phyloP scores from a whole-genome alignment of 2,888 invertebrate genomes.

The Myathropa florea region DNA sequence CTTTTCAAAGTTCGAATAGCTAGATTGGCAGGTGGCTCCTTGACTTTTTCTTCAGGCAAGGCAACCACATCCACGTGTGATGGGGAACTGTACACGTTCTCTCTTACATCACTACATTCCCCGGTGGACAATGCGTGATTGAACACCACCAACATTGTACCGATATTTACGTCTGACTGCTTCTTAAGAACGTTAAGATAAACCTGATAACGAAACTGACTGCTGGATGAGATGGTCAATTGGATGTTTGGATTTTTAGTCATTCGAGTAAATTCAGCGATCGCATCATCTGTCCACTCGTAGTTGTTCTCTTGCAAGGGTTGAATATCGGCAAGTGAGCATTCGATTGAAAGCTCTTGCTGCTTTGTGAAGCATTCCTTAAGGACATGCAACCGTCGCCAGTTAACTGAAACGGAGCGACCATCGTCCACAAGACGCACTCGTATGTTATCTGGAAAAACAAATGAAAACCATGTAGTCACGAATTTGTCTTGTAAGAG shows the following conservation, averaged over 20 bases:
- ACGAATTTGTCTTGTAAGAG: too few species aligned
- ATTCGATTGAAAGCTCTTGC: slow-evolving; percentile 75
- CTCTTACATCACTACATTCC: slow-evolving; percentile 54
- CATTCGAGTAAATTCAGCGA: slow-evolving; percentile 78
- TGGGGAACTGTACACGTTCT: neutral
- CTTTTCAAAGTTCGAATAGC: slow-evolving; percentile 63
- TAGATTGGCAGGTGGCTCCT: neutral
- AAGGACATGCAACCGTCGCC: slow-evolving; percentile 82
- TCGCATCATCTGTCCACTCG: slow-evolving; percentile 79
- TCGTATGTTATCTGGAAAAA: slow-evolving; percentile 72
- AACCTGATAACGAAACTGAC: slow-evolving; percentile 77
- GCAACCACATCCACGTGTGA: slow-evolving; percentile 1
- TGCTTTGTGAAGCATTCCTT: slow-evolving; percentile 73
- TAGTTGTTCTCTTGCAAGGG: slow-evolving; percentile 77
- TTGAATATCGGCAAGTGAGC: slow-evolving; percentile 80
- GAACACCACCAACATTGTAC: slow-evolving; percentile 81
- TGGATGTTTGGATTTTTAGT: slow-evolving; percentile 77
- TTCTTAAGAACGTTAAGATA: slow-evolving; percentile 79
- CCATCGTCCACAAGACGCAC: slow-evolving; percentile 84
- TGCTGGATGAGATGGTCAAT: slow-evolving; percentile 77
- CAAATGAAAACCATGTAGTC: neutral
- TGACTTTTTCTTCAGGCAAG: slow-evolving; percentile 21
- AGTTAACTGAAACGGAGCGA: slow-evolving; percentile 81
- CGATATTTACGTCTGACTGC: slow-evolving; percentile 81
- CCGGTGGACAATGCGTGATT: slow-evolving; percentile 82